Evolutionary conservation across 2,888 invertebrate species (phyloP).

Genomic region (Trissoscelio sp.): DNA sequence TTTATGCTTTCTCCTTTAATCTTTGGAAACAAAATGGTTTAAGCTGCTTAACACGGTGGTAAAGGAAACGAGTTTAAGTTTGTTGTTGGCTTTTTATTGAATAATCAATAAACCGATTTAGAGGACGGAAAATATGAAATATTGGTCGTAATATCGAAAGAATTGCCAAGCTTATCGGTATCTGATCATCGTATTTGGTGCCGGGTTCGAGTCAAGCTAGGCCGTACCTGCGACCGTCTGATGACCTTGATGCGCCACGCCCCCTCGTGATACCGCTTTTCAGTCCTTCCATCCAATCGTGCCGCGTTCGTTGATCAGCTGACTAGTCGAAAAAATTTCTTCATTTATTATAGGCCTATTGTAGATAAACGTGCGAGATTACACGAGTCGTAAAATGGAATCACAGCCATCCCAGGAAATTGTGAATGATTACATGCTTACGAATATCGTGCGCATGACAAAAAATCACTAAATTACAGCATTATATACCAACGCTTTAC

Average conservation of each 20-base stretch:
- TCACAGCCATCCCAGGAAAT: conserved; percentile 66
- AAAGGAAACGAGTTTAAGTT: not conserved
- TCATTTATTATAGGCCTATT: conserved; percentile 68
- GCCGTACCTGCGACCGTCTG: conserved; percentile 70
- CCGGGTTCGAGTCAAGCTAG: conserved; percentile 50
- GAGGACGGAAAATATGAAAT: conserved; percentile 23
- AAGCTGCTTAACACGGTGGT: not conserved
- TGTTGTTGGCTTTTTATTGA: conserved; percentile 27
- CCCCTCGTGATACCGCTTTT: conserved; percentile 68
- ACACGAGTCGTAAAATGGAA: conserved; percentile 66
- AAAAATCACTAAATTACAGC: conserved; percentile 62
- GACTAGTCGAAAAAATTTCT: conserved; percentile 68
- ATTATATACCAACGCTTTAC: conserved; percentile 40
- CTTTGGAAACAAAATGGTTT: not conserved
- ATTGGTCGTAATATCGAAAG: conserved; percentile 52
- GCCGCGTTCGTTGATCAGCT: conserved; percentile 68
- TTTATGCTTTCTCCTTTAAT: no score
- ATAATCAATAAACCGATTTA: conserved; percentile 41
- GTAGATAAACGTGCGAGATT: conserved; percentile 68
- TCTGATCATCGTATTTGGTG: conserved; percentile 51
- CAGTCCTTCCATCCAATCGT: conserved; percentile 68
- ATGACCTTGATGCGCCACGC: conserved; percentile 72
- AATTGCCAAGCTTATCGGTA: conserved; percentile 43
- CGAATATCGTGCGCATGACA: conserved; percentile 57
- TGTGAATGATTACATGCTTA: conserved; percentile 68